Percentiles rank a stretch among this genome's conserved stretches.
Conservation (phyloP, 2,113 vertebrate species). For the Prolemur simus region DNA sequence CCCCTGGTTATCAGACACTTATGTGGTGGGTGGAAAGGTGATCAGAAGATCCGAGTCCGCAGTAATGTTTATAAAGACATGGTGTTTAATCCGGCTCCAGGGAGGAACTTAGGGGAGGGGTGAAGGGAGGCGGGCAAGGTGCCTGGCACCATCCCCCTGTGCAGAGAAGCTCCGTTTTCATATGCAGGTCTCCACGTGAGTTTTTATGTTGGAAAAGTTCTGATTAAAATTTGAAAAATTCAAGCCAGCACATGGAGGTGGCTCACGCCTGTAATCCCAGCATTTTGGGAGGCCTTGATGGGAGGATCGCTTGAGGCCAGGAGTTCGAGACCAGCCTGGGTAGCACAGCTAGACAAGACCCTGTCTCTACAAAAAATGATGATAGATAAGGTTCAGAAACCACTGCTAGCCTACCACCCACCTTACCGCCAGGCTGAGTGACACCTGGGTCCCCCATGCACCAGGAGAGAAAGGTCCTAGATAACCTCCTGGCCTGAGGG, state of each 20-base stretch:
- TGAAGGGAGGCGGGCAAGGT: background rate
- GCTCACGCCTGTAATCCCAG: too few species aligned
- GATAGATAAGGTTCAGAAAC: background rate
- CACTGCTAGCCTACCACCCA: accelerated
- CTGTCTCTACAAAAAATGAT: too few species aligned
- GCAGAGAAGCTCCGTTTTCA: background rate
- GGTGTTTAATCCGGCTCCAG: too few species aligned
- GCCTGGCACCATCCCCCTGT: accelerated
- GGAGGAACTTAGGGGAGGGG: background rate
- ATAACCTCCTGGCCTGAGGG: background rate
- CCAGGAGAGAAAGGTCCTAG: background rate
- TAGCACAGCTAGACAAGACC: too few species aligned
- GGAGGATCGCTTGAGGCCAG: too few species aligned
- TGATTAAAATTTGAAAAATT: too few species aligned
- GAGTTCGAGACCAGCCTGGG: too few species aligned
- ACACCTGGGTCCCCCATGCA: background rate
- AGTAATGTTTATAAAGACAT: background rate
- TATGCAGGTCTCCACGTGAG: background rate
- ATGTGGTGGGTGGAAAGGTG: accelerated
- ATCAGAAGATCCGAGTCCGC: background rate
- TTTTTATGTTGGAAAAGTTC: background rate
- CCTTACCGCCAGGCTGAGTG: background rate
- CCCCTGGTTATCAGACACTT: background rate
- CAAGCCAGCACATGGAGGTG: too few species aligned
- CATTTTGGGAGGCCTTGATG: too few species aligned